phyloP scores from a whole-genome alignment of 1,140 invertebrate genomes.

The Agraylea sexmaculata region DNA sequence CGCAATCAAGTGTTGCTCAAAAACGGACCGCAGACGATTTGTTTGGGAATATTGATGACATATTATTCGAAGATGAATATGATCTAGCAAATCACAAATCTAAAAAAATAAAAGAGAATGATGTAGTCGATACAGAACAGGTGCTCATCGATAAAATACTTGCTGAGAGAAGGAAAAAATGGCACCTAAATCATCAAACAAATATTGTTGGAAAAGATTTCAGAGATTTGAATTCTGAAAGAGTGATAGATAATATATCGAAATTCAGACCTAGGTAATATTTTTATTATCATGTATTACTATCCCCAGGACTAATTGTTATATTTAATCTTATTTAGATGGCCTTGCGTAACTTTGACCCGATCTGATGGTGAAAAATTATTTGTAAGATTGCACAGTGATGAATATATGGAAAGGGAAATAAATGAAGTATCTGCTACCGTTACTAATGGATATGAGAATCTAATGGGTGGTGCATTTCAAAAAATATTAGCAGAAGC shows the following conservation, averaged over 20 bases:
- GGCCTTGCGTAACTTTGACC: slow-evolving; percentile 57
- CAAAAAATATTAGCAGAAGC: slow-evolving; percentile 53
- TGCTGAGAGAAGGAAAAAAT: slow-evolving; percentile 40
- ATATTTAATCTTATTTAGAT: slow-evolving; percentile 30
- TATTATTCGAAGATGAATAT: slow-evolving; percentile 38
- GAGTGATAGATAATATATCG: slow-evolving; percentile 37
- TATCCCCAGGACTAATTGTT: background rate
- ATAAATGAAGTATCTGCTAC: slow-evolving; percentile 29
- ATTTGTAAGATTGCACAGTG: slow-evolving; percentile 52
- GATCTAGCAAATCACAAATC: slow-evolving; percentile 29
- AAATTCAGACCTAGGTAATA: slow-evolving; percentile 37
- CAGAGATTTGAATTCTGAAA: background rate
- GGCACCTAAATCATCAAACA: slow-evolving; percentile 5
- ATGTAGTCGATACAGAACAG: slow-evolving; percentile 42
- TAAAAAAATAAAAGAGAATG: slow-evolving; percentile 37
- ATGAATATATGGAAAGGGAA: slow-evolving; percentile 47
- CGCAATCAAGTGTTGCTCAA: slow-evolving; percentile 13
- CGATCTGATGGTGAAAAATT: slow-evolving; percentile 51
- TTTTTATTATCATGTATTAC: slow-evolving; percentile 8
- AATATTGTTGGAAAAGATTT: slow-evolving; percentile 10
- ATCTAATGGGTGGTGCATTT: slow-evolving; percentile 43
- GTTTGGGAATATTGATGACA: slow-evolving; percentile 58
- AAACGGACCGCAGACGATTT: slow-evolving; percentile 54
- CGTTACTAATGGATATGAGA: slow-evolving; percentile 28
- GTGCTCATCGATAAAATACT: slow-evolving; percentile 54